Evolutionary conservation across 2,888 invertebrate species (phyloP).

Genomic region (Megamerina dolium): DNA sequence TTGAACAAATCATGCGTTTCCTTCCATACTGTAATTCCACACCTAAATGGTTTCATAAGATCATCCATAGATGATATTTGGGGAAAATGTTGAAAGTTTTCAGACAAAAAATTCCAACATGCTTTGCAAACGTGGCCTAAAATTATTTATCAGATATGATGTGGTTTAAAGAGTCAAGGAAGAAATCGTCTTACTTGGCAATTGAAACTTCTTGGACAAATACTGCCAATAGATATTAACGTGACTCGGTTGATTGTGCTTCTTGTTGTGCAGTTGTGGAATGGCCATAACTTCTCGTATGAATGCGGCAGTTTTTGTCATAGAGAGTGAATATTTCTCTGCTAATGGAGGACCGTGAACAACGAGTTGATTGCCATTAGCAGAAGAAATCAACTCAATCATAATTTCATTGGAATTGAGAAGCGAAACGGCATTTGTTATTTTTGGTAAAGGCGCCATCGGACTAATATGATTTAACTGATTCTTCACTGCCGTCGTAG

Average conservation of each 20-base stretch:
- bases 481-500: neutral
- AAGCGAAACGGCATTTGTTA: slow-evolving; percentile 15
- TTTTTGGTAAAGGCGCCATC: slow-evolving; percentile 10
- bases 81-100: slow-evolving; percentile 30
- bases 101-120: slow-evolving; percentile 29
- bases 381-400: slow-evolving; percentile 22
- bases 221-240: slow-evolving; percentile 24
- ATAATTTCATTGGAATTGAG: slow-evolving; percentile 21
- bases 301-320: slow-evolving; percentile 22
- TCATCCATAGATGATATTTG: slow-evolving; percentile 31
- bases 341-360: slow-evolving; percentile 20
- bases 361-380: slow-evolving; percentile 16
- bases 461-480: neutral
- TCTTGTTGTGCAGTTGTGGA: slow-evolving; percentile 29
- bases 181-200: slow-evolving; percentile 25
- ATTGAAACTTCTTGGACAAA: slow-evolving; percentile 23
- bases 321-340: slow-evolving; percentile 21
- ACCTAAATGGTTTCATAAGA: slow-evolving; percentile 30
- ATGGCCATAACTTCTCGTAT: slow-evolving; percentile 34
- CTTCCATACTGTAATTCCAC: slow-evolving; percentile 26
- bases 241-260: slow-evolving; percentile 2
- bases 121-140: slow-evolving; percentile 27
- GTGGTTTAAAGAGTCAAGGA: neutral
- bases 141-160: neutral
- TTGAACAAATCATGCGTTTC: slow-evolving; percentile 26